These are phyloP conservation scores for Lophotis ruficrista DNA, from an alignment of 2,113 vertebrate genomes.

Conservation along the genomic window DNA sequence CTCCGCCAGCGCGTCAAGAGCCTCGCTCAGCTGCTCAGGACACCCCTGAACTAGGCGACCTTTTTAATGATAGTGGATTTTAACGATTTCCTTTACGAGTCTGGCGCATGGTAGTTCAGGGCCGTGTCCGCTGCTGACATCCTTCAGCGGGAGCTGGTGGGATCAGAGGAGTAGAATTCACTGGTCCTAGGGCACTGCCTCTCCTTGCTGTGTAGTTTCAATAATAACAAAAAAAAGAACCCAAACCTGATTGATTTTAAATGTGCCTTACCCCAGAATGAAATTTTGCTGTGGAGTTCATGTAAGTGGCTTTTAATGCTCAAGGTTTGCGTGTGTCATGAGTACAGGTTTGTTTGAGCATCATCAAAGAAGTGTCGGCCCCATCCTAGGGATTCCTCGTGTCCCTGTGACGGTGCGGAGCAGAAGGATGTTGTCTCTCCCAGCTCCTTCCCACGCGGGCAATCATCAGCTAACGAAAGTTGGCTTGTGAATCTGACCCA, in stretches of 20 bases:
- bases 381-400: not conserved
- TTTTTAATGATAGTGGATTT: not conserved
- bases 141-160: not conserved
- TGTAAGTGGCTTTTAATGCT: not conserved
- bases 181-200: not conserved
- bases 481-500: not conserved
- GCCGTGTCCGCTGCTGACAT: not conserved
- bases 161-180: not conserved
- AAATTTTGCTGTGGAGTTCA: not conserved
- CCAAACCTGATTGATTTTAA: not conserved
- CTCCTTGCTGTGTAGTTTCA: not conserved
- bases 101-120: fast-evolving
- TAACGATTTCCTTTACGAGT: not conserved
- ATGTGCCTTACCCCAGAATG: too few species aligned
- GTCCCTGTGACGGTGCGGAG: not conserved
- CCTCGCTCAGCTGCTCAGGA: not conserved
- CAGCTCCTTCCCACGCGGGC: not conserved
- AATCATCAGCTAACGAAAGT: not conserved
- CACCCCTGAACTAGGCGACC: not conserved
- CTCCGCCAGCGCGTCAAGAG: not conserved
- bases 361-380: not conserved
- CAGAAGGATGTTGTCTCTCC: not conserved
- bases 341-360: not conserved
- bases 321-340: fast-evolving
- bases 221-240: not conserved